Percentiles rank a stretch among this genome's conserved stretches.
These are phyloP conservation scores for Aeoliscus strigatus DNA, from an alignment of 2,797 vertebrate species.

Conservation along the genomic window DNA sequence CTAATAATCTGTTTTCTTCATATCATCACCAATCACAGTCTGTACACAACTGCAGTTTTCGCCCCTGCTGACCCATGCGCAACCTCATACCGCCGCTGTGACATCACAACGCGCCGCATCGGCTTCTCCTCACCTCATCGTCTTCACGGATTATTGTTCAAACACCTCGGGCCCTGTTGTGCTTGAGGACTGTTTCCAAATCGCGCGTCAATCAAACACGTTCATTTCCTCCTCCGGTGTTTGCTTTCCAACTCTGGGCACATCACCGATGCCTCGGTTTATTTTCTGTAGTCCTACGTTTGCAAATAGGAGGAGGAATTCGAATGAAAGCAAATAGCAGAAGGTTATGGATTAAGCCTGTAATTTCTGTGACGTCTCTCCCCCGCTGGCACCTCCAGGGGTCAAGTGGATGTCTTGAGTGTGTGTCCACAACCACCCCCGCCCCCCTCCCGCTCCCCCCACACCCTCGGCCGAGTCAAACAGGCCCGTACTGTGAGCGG, in stretches of 20 bases:
- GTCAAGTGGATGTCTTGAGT: conserved; percentile 23
- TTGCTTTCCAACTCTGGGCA: conserved; percentile 49
- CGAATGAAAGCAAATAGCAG: conserved; percentile 59
- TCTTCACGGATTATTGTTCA: conserved; percentile 47
- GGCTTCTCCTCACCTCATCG: conserved; percentile 42
- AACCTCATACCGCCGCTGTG: conserved; percentile 25
- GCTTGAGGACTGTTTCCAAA: conserved; percentile 39
- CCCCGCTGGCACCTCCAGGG: conserved; percentile 18
- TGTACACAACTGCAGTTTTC: no score
- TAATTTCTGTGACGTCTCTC: conserved; percentile 7
- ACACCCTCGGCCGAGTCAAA: conserved; percentile 41
- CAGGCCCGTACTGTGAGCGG: conserved; percentile 20
- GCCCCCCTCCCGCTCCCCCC: no score
- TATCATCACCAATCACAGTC: no score
- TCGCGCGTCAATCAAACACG: conserved; percentile 55
- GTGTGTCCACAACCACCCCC: conserved; percentile 15
- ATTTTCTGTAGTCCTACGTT: conserved; percentile 63
- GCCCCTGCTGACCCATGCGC: conserved; percentile 16
- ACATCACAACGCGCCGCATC: conserved; percentile 39
- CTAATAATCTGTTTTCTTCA: no score
- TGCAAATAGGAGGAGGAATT: conserved; percentile 57
- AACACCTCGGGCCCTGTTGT: conserved; percentile 42
- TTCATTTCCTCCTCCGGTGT: conserved; percentile 66
- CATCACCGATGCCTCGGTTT: conserved; percentile 51
- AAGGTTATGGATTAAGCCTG: conserved; percentile 55